These are phyloP conservation scores for Ciconia maguari DNA, from an alignment of 2,113 vertebrate species.

Conservation along the genomic window DNA sequence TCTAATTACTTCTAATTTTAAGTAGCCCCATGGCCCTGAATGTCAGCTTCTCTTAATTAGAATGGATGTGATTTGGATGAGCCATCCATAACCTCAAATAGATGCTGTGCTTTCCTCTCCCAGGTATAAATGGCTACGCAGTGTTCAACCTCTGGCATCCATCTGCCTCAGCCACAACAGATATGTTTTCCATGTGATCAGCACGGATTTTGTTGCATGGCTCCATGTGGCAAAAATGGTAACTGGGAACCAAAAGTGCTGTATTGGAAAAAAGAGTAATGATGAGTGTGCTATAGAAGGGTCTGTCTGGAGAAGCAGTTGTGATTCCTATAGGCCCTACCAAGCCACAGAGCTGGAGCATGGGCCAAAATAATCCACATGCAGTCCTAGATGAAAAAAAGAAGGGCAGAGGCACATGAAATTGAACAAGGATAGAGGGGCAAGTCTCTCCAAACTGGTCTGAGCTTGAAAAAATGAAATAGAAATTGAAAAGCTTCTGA, in stretches of 20 bases:
- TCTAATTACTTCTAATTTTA: neutral
- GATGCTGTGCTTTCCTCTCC: neutral
- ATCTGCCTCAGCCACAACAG: neutral
- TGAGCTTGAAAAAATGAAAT: neutral
- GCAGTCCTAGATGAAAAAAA: neutral
- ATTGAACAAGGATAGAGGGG: neutral
- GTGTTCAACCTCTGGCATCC: neutral
- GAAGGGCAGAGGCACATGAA: fast-evolving
- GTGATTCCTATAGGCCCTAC: neutral
- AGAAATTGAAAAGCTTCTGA: neutral
- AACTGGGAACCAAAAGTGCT: neutral
- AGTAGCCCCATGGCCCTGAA: neutral
- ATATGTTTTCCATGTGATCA: neutral
- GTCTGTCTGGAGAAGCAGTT: neutral
- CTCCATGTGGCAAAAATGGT: neutral
- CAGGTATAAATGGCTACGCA: neutral
- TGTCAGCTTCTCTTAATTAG: neutral
- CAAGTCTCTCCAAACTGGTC: neutral
- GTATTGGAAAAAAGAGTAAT: neutral
- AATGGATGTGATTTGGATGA: neutral
- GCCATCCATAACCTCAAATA: neutral
- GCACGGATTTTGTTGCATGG: neutral
- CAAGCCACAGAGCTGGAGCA: neutral
- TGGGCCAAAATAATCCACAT: neutral
- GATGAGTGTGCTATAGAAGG: neutral